Evolutionary conservation across 2,797 vertebrate genomes (phyloP).

Genomic region (Momotus momota): DNA sequence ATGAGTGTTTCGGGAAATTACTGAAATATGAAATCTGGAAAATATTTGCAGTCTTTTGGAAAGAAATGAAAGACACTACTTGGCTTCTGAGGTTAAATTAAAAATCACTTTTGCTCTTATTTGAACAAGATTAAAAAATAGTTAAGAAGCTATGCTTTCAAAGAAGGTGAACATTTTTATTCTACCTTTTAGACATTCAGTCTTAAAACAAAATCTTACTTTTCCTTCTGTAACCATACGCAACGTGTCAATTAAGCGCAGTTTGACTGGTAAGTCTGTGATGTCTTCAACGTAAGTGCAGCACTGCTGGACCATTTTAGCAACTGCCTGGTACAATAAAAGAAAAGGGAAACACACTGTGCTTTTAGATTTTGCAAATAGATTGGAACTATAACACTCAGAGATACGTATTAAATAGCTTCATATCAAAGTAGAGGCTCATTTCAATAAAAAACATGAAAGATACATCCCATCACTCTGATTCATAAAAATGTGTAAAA

Average conservation of each 20-base stretch:
- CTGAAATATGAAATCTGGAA: background rate
- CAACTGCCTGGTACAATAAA: conserved; percentile 89
- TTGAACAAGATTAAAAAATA: background rate
- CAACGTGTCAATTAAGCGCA: conserved; percentile 94
- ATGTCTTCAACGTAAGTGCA: conserved; percentile 92
- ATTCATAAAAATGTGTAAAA: background rate
- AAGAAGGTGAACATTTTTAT: conserved; percentile 17
- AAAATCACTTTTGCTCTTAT: background rate
- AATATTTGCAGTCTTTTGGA: background rate
- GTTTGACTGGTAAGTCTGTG: conserved; percentile 91
- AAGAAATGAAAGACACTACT: background rate
- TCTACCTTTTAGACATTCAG: background rate
- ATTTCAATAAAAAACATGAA: background rate
- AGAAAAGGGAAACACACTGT: background rate
- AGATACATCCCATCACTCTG: background rate
- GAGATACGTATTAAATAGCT: background rate
- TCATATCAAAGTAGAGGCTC: background rate
- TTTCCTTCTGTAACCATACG: conserved; percentile 97
- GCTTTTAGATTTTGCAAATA: background rate
- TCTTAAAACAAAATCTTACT: conserved; percentile 79
- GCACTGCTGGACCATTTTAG: conserved; percentile 99
- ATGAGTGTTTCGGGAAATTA: background rate
- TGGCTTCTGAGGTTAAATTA: background rate
- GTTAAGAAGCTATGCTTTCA: background rate
- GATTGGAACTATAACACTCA: background rate